Evolutionary conservation across 2,113 vertebrate species (phyloP).

Genomic region (Aptenodytes forsteri): DNA sequence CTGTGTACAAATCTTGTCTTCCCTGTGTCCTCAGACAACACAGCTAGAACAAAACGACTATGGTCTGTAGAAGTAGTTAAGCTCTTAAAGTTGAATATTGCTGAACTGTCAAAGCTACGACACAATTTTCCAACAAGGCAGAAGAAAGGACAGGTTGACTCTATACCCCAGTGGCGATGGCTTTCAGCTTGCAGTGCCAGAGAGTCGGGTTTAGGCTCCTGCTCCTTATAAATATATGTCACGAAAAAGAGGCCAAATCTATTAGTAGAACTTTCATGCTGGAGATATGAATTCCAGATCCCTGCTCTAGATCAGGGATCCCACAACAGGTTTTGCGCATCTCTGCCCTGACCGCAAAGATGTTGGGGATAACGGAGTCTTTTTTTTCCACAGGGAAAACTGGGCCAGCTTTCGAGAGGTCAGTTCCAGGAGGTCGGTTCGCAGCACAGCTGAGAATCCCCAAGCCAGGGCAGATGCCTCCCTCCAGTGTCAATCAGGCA

Average conservation of each 20-base stretch:
- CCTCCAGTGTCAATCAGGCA: not conserved
- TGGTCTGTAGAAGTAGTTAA: not conserved
- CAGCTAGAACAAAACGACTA: not conserved
- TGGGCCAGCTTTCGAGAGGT: not conserved
- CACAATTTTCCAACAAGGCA: not conserved
- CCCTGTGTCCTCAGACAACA: not conserved
- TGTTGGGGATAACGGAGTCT: not conserved
- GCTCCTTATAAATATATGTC: not conserved
- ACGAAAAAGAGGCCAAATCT: not conserved
- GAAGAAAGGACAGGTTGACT: not conserved
- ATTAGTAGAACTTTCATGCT: not conserved
- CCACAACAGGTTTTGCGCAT: not conserved
- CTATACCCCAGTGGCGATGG: not conserved
- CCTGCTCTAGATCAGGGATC: not conserved
- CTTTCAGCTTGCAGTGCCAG: not conserved
- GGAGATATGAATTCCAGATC: not conserved
- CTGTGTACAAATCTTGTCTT: not conserved
- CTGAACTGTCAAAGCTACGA: not conserved
- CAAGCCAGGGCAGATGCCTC: not conserved
- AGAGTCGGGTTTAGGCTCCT: not conserved
- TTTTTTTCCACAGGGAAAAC: not conserved
- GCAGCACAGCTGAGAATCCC: not conserved
- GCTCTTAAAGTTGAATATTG: not conserved
- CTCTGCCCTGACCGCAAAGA: not conserved
- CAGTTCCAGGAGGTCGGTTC: not conserved